These are phyloP conservation scores for Drosophila affinis DNA, from an alignment of 2,888 invertebrate genomes.

Conservation along the genomic window DNA sequence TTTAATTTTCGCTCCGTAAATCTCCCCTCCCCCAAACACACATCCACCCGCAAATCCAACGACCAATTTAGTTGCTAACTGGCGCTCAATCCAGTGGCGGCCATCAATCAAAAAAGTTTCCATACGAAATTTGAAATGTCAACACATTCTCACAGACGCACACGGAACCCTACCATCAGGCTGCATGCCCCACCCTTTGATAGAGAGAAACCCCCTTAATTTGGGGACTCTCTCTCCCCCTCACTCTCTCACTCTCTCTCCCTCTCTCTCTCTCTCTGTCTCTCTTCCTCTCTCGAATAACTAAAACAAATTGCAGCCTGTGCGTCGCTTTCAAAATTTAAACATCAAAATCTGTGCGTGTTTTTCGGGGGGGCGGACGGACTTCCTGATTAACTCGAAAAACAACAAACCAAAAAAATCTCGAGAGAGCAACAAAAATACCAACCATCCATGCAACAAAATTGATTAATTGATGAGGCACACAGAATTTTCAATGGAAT, in stretches of 20 bases:
- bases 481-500: slow-evolving; percentile 59
- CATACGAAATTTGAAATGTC: slow-evolving; percentile 66
- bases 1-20: slow-evolving; percentile 1
- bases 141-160: slow-evolving; percentile 48
- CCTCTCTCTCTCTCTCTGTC: background rate
- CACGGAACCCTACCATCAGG: background rate
- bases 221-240: background rate
- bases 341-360: slow-evolving; percentile 66
- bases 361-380: slow-evolving; percentile 33
- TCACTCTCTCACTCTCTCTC: background rate
- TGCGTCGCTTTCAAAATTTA: slow-evolving; percentile 54
- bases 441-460: slow-evolving; percentile 47
- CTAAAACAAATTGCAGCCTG: slow-evolving; percentile 69
- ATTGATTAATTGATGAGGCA: slow-evolving; percentile 77
- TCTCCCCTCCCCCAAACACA: slow-evolving; percentile 1
- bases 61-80: slow-evolving; percentile 36
- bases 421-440: slow-evolving; percentile 13
- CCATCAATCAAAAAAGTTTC: slow-evolving; percentile 68
- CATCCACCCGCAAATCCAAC: slow-evolving; percentile 11
- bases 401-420: slow-evolving; percentile 40
- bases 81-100: slow-evolving; percentile 23
- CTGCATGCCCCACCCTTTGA: background rate
- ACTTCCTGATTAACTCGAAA: slow-evolving; percentile 75
- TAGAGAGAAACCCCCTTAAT: background rate
- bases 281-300: slow-evolving; percentile 9